Evolutionary conservation across 2,888 invertebrate genomes (phyloP), one percentile per base, ranked within the genome.

Genomic region (Choreutis nemorana): DNA sequence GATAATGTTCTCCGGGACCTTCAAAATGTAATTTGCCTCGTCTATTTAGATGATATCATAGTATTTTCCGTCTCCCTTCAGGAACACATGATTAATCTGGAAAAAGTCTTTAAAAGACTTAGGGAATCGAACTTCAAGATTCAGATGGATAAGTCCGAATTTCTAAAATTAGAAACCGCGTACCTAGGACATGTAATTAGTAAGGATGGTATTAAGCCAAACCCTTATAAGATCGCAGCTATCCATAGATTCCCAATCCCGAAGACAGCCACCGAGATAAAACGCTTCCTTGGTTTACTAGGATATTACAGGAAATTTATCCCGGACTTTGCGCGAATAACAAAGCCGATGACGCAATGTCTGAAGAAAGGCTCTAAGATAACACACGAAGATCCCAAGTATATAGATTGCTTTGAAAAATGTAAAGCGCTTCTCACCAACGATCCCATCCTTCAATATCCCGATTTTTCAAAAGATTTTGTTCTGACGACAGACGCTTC

Each of bases 221-320:
- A 50, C 14, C 42, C 43, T 0, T 37, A 46, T 11, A 48, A 49
- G 32, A 42, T 50, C 3, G 5, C 11, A 4, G 46, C 44, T 4
- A 41, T 49, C 2, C 7, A 35, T 30, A 42, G 42, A 10, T 48
- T 36, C 15, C 49, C 1, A 16, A 48, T 5, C 4, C 48, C 48
- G 1, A 46, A 42, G 33, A 46, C 44, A 1, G 10, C 35, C 0
- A 48, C 30, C 3, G 42, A 47, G 29, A 47, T 50, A 1, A 47
- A 45, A 36, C 28, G 13, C 10, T 48, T 50, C 28, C 4, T 49
- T 1, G 48, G 48, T 8, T 50, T 58, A 22, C 23, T 42, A 1
- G 50, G 54, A 3, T 58, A 55, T 30, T 55, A 57, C 16, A 23
- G 53, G n/a, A 44, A 45, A 29, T 59, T 54, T 31, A 52, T 58